Base-by-base conservation (phyloP, 2,888 invertebrate genomes). In the Athalia cordata region DNA sequence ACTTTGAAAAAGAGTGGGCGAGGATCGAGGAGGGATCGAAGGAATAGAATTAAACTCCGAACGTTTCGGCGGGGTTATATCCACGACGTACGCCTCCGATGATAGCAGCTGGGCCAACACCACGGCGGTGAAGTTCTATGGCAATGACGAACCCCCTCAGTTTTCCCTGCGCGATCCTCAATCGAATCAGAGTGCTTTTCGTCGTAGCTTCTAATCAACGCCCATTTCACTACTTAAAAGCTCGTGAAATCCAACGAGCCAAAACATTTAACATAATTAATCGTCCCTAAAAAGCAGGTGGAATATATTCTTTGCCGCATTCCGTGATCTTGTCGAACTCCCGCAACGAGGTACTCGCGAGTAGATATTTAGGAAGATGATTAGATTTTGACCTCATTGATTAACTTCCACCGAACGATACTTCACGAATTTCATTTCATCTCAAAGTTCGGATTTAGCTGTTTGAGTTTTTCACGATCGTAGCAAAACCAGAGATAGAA, bases 181-280 rank as follows among this genome's bases (percentile, higher is more conserved):
- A 84, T 85, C 83, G 80, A 81, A 82, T 83, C 81, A 78, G 81
- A 85, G 86, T 86, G 84, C 85, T 85, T 85, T 84, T 81, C 82
- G 79, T 78, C 85, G 85, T 86, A 83, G 77, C 84, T 79, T 80
- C 80, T 78, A 81, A 78, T 81, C 76, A 76, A 79, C 79, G 76
- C 78, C 75, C 78, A 80, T 79, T 79, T 79, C 79, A 79, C 78
- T 81, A 77, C 77, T 59, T 57, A 65, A 75, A 75, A 75, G 50
- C 75, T 75, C 75, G 75, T 75, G 75, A 52, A 75, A 75, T 62
- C 62, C 62, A 75, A 75, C 75, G 62, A 62, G 75, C n/a, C 62
- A 50, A 80, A 82, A 82, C 84, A 83, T 86, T 85, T 83, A 82
- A 83, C 82, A 85, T 85, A 86, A 87, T 87, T 86, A 87, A 86